Evolutionary conservation across 2,797 vertebrate species (phyloP).

Genomic region (Xenentodon cancila): DNA sequence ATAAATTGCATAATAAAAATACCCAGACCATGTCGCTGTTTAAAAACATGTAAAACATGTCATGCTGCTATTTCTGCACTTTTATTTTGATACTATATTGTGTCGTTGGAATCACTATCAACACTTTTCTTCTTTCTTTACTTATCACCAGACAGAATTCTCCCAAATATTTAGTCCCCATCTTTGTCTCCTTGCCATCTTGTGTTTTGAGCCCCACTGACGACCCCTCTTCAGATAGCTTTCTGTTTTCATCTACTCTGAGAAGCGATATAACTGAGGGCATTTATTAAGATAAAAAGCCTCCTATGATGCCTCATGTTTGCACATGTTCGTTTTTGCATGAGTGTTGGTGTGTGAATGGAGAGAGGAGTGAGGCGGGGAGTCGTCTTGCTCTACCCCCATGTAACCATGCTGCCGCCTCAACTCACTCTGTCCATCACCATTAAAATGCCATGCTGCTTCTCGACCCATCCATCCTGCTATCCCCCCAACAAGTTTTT

Average conservation of each 20-base stretch:
- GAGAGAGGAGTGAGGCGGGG: neutral
- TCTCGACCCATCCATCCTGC: slow-evolving; percentile 85
- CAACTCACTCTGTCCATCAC: slow-evolving; percentile 72
- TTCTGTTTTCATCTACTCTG: slow-evolving; percentile 72
- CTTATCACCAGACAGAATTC: too few species aligned
- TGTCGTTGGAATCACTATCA: too few species aligned
- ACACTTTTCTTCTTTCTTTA: too few species aligned
- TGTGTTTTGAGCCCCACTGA: slow-evolving; percentile 23
- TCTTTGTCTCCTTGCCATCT: slow-evolving; percentile 9
- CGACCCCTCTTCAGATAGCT: slow-evolving; percentile 55
- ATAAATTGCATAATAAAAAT: too few species aligned
- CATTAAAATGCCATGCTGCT: slow-evolving; percentile 88
- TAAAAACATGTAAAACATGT: too few species aligned
- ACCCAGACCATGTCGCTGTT: too few species aligned
- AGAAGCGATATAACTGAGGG: slow-evolving; percentile 92
- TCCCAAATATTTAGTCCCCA: neutral
- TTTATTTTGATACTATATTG: too few species aligned
- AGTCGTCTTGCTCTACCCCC: slow-evolving; percentile 32
- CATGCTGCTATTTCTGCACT: too few species aligned
- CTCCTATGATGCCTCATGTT: slow-evolving; percentile 73
- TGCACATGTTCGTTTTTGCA: slow-evolving; percentile 1
- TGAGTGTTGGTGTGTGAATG: slow-evolving; percentile 18
- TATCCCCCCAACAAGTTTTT: slow-evolving; percentile 71
- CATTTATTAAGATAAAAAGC: slow-evolving; percentile 88
- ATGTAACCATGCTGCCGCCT: slow-evolving; percentile 47